Conservation (phyloP, 1,140 invertebrate species). For the Apis dorsata region DNA sequence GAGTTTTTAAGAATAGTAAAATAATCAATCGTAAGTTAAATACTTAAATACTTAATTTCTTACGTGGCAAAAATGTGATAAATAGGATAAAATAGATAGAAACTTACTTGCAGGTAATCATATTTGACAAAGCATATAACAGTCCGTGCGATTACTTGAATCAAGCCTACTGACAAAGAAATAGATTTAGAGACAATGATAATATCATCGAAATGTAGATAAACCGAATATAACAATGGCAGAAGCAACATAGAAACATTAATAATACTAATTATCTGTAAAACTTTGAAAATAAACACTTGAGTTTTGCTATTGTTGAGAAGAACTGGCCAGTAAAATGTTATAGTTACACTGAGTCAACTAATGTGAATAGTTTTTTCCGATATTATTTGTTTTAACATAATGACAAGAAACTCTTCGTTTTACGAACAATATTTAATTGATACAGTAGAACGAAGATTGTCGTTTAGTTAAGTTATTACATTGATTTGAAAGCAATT, state of each 20-base stretch:
- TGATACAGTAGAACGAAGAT: not conserved
- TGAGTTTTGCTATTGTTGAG: not conserved
- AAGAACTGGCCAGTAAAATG: not conserved
- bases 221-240: not conserved
- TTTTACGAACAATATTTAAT: not conserved
- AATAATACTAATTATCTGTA: not conserved
- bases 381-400: not conserved
- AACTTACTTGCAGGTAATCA: not conserved
- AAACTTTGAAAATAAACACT: not conserved
- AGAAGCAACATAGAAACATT: not conserved
- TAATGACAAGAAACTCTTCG: not conserved
- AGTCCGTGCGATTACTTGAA: not conserved
- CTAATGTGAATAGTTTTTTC: not conserved
- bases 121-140: not conserved
- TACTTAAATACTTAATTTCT: not conserved
- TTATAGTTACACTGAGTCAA: not conserved
- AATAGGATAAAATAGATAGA: not conserved
- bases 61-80: not conserved
- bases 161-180: not conserved
- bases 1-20: too few relatives aligned
- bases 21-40: too few relatives aligned
- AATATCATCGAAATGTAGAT: not conserved
- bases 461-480: not conserved
- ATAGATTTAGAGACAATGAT: not conserved
- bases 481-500: not conserved